These are phyloP conservation scores for Talpa occidentalis DNA, from an alignment of 2,113 vertebrate genomes.

Conservation along the genomic window DNA sequence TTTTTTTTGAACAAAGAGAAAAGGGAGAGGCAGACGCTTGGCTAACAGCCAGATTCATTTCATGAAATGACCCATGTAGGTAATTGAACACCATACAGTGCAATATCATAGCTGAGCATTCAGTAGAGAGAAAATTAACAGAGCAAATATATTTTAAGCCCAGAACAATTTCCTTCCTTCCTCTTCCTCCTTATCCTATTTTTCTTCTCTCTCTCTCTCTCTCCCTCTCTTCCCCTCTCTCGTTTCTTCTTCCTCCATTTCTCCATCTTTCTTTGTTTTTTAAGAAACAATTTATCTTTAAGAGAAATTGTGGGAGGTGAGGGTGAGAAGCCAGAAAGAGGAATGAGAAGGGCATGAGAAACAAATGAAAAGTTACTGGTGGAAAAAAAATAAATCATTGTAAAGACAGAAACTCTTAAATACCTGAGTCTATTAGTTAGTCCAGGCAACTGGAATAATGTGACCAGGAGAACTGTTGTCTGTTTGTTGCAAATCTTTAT, in stretches of 20 bases:
- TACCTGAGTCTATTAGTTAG: background rate
- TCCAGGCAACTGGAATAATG: background rate
- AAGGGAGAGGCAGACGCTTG: slow-evolving; percentile 66
- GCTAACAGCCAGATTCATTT: slow-evolving; percentile 69
- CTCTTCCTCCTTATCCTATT: too few species aligned
- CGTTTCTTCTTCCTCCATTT: background rate
- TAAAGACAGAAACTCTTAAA: slow-evolving; percentile 24
- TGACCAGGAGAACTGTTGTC: background rate
- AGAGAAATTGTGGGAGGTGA: background rate
- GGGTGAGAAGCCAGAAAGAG: background rate
- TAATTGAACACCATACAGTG: slow-evolving; percentile 67
- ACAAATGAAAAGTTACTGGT: background rate
- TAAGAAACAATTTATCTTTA: slow-evolving; percentile 31
- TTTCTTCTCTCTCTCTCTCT: background rate
- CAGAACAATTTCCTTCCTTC: background rate
- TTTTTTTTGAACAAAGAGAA: slow-evolving; percentile 72
- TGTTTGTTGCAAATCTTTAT: slow-evolving; percentile 38
- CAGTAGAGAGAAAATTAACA: slow-evolving; percentile 66
- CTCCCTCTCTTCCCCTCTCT: fast-evolving
- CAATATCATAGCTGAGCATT: slow-evolving; percentile 61
- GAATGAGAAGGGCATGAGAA: background rate
- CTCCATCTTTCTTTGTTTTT: background rate
- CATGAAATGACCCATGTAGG: slow-evolving; percentile 71
- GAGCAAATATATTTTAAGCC: slow-evolving; percentile 52
- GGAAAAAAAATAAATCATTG: slow-evolving; percentile 17